Evolutionary conservation across 2,888 invertebrate genomes (phyloP).

Genomic region (Rhogogaster chlorosoma): DNA sequence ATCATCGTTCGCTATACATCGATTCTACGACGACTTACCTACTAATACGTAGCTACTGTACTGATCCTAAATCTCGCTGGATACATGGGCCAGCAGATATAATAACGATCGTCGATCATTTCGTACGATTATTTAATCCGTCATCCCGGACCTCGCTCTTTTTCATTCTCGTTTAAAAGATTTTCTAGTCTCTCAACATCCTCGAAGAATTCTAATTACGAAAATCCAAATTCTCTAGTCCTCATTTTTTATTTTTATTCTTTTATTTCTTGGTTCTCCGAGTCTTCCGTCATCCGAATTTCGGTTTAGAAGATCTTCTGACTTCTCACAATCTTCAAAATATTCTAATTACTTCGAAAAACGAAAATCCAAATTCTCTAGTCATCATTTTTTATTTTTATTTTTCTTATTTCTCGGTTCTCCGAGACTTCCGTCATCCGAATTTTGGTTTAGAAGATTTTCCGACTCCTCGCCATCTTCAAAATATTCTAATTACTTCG

Average conservation of each 20-base stretch:
- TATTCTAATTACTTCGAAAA: not conserved
- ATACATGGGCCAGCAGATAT: not conserved
- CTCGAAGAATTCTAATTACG: not conserved
- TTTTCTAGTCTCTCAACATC: not conserved
- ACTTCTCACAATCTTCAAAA: not conserved
- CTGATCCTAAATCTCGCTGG: not conserved
- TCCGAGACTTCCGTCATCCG: not conserved
- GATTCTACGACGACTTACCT: not conserved
- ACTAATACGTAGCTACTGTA: not conserved
- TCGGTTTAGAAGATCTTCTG: not conserved
- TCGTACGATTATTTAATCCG: too few relatives aligned
- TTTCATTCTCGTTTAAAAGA: not conserved
- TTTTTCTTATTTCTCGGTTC: too few relatives aligned
- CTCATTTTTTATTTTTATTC: not conserved
- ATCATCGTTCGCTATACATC: not conserved
- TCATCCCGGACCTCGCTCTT: too few relatives aligned
- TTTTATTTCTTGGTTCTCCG: too few relatives aligned
- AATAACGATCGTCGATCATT: too few relatives aligned
- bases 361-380: not conserved
- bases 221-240: not conserved
- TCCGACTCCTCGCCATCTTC: not conserved
- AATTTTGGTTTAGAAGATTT: not conserved
- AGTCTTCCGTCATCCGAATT: not conserved
- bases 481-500: not conserved
- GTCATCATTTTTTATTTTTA: not conserved